Evolutionary conservation across 2,888 invertebrate species (phyloP).

Genomic region (Sericinus montela): DNA sequence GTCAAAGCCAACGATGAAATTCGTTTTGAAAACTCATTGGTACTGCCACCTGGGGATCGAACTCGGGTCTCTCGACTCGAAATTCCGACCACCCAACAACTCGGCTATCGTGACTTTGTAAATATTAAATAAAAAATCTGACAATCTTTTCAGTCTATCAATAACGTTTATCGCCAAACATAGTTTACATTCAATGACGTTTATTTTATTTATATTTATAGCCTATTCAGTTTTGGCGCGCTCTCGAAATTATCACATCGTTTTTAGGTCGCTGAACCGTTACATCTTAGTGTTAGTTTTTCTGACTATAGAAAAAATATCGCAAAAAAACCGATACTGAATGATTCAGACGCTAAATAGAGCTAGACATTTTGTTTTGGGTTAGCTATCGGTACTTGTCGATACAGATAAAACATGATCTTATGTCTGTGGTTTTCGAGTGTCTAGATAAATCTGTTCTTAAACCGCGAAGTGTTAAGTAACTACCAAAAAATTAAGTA

Average conservation of each 20-base stretch:
- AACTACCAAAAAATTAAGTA: too few species aligned
- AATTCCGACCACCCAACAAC: too few species aligned
- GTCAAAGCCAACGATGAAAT: too few species aligned
- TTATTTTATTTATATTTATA: neutral
- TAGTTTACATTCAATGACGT: too few species aligned
- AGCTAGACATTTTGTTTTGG: neutral
- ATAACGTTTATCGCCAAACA: too few species aligned
- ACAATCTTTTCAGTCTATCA: too few species aligned
- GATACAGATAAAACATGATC: neutral
- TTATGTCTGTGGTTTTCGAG: neutral
- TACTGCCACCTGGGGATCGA: too few species aligned
- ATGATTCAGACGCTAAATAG: neutral
- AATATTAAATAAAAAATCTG: too few species aligned
- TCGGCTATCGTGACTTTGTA: too few species aligned
- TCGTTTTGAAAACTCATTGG: too few species aligned
- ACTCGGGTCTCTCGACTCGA: too few species aligned
- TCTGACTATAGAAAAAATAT: neutral
- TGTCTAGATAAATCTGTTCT: neutral
- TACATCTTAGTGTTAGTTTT: neutral
- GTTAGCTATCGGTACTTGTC: neutral
- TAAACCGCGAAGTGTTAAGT: too few species aligned
- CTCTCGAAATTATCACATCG: conserved; percentile 15
- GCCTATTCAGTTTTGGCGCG: conserved; percentile 13
- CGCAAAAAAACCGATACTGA: conserved; percentile 1
- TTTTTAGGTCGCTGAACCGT: conserved; percentile 12